phyloP scores from a whole-genome alignment of 2,797 vertebrate species.

The Melanotaenia trifasciata region DNA sequence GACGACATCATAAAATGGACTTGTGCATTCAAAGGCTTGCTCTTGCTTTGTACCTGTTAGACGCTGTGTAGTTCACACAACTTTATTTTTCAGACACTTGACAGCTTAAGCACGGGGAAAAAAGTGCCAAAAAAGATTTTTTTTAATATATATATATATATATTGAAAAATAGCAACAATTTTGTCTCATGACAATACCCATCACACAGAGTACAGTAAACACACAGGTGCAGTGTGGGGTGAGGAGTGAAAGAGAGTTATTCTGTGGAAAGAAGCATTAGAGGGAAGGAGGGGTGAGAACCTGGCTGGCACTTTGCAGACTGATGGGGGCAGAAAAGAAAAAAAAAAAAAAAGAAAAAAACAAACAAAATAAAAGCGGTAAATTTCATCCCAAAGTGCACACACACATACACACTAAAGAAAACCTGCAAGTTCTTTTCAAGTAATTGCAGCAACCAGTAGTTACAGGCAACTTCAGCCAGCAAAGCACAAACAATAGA shows the following conservation, averaged over 20 bases:
- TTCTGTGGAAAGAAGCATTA: constrained; percentile 22
- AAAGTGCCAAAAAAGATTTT: constrained; percentile 54
- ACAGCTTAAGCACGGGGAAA: constrained; percentile 34
- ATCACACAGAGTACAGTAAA: constrained; percentile 52
- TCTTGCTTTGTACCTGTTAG: constrained; percentile 50
- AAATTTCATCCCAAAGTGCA: not conserved
- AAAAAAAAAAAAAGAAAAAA: not conserved
- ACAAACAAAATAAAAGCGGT: no score
- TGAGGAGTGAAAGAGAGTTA: constrained; percentile 30
- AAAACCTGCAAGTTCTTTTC: constrained; percentile 19
- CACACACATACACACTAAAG: not conserved
- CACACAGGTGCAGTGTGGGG: constrained; percentile 29
- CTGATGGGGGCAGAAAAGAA: constrained; percentile 26
- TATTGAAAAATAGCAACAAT: constrained; percentile 58
- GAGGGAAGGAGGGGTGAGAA: constrained; percentile 24
- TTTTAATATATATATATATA: constrained; percentile 7
- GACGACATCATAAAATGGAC: constrained; percentile 38
- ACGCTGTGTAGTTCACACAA: not conserved
- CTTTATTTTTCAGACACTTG: constrained; percentile 45
- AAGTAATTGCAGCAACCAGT: not conserved
- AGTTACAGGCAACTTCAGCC: not conserved
- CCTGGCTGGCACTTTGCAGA: constrained; percentile 41
- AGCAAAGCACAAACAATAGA: not conserved
- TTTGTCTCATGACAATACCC: constrained; percentile 65
- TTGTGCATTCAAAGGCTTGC: constrained; percentile 46